Evolutionary conservation across 2,888 invertebrate species (phyloP), one percentile per base, ranked within the genome.

Genomic region (Eristalis tenax): DNA sequence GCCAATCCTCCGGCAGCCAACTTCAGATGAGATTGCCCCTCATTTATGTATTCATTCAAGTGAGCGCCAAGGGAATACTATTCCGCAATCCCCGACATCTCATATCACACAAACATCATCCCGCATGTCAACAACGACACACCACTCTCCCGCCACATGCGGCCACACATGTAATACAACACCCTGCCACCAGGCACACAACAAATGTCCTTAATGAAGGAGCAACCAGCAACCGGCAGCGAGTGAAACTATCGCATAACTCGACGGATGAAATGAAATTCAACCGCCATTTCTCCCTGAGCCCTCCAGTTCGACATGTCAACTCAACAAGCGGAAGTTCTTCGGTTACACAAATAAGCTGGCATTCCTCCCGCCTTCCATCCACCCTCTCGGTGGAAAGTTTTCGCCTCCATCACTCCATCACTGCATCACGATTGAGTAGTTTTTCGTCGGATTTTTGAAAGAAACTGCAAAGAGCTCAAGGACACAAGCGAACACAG

Each of bases 261-360:
- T 66, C 66, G 28, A 26, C 61, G 28, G 26, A 35, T 61, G 80
- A 79, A 79, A 84, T 71, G 83, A 87, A 82, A 84, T 81, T 87
- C 74, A 88, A 86, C 66, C 83, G 57, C 11, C 63, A 18, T 69
- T 73, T 8, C 6, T 32, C 10, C 28, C 22, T 5, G 28, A 23
- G 57, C 22, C 15, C 6, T 15, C 59, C 8, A 26, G 50, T 79
- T 56, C 28, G 18, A 66, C 76, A 73, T 57, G 40, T 22, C 71
- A 40, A 50, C 18, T 23, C 28, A 11, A 66, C 4, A 61, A 76
- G 70, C 66, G 35, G 23, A 73, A 70, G 11, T 70, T 82, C 63
- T 70, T 40, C 15, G 56, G 78, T 63, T 75, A 74, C 50, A 65
- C 43, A 63, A 74, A 64, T 66, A 70, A 70, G 65, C 69, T 65